Base-by-base conservation (phyloP, 2,888 invertebrate genomes). In the Trachelus stipa region DNA sequence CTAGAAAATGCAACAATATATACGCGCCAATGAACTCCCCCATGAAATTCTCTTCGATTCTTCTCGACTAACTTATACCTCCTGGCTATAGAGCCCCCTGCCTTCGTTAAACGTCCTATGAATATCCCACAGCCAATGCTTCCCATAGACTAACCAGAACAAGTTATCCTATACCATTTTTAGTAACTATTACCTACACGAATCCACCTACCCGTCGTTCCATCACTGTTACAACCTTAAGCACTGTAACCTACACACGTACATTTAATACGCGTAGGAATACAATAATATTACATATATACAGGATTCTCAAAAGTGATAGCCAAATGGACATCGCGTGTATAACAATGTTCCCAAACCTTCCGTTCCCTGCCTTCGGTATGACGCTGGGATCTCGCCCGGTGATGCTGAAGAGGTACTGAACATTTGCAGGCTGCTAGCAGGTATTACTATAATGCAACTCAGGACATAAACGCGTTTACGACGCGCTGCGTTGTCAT, bases 401-500 rank as follows among this genome's bases (percentile, higher is more conserved):
- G 80, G 82, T 79, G 81, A 83, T 80, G 74, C 78, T 80, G 82
- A 85, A 86, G 80, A 87, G 86, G 87, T 83, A 85, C 84, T 81
- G 86, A 87, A 86, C 86, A 87, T 87, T 85, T 85, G 84, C 81
- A 85, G 86, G 87, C 84, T 85, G 85, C 88, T 88, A 86, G 86
- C 87, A 87, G 90, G 88, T 90, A 90, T 90, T 90, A 90, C 90
- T 89, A 89, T 91, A 90, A 91, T 90, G 90, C 90, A 90, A 90
- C 90, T 89, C 88, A 86, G 91, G 85, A 90, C 91, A 90, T 91
- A 91, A 91, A 91, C 90, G 89, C 88, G 90, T 91, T 91, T 91
- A 91, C 90, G 91, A 91, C 89, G 89, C 89, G 88, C 90, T 90
- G 90, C 90, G 90, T 91, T 91, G 91, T 91, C 91, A 91, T 91